These are phyloP conservation scores for Argyrosomus regius DNA, from an alignment of 2,797 vertebrate species.

Conservation along the genomic window DNA sequence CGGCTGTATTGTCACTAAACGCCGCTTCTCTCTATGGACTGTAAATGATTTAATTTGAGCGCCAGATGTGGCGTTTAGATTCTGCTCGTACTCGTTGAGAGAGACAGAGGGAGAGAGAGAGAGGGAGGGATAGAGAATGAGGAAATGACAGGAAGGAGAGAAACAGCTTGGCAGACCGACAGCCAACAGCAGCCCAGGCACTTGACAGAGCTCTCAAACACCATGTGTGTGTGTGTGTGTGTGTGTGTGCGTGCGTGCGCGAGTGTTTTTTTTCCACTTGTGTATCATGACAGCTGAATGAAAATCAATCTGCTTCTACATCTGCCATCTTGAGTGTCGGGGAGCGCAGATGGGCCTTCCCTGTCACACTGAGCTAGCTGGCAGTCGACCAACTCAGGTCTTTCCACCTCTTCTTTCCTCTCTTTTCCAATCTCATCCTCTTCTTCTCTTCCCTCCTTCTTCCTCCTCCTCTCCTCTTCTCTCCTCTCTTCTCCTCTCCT, in stretches of 20 bases:
- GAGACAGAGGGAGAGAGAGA: conserved; percentile 59
- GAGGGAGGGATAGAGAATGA: conserved; percentile 69
- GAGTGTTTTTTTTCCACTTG: conserved; percentile 67
- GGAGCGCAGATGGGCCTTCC: conserved; percentile 86
- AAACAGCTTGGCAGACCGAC: conserved; percentile 78
- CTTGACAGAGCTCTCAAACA: conserved; percentile 79
- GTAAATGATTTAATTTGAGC: conserved; percentile 86
- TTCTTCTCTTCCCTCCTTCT: conserved; percentile 43
- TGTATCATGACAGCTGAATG: conserved; percentile 86
- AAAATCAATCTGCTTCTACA: conserved; percentile 88
- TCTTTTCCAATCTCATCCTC: conserved; percentile 52
- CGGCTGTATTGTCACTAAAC: conserved; percentile 80
- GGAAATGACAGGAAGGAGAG: conserved; percentile 86
- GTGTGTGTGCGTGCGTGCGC: conserved; percentile 18
- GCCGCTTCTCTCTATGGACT: conserved; percentile 78
- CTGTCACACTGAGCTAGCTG: conserved; percentile 77
- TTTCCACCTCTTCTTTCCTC: conserved; percentile 66
- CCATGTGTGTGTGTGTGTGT: conserved; percentile 65
- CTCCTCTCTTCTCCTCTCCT: conserved; percentile 6
- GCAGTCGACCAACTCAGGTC: conserved; percentile 80
- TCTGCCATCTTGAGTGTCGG: conserved; percentile 87
- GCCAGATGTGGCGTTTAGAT: conserved; percentile 82
- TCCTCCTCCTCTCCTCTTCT: conserved; percentile 11
- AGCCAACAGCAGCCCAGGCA: conserved; percentile 77
- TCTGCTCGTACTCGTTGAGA: conserved; percentile 61